Evolutionary conservation across 2,797 vertebrate species (phyloP).

Genomic region (Pseudochirops corinnae): DNA sequence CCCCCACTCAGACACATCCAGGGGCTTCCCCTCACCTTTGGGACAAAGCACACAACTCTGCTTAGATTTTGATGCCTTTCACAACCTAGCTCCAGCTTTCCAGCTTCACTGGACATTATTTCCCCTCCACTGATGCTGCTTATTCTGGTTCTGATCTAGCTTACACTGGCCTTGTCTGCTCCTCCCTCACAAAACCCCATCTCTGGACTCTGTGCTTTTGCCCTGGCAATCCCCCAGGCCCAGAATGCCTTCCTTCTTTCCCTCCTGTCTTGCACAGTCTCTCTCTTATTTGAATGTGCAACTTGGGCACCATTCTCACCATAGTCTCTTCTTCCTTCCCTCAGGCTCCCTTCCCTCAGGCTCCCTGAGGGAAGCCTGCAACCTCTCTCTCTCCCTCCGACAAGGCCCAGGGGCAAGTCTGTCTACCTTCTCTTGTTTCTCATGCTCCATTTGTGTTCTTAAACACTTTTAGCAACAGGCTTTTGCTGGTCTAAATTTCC

Average conservation of each 20-base stretch:
- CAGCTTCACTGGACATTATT: neutral
- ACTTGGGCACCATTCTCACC: no score
- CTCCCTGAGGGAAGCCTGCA: neutral
- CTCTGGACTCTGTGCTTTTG: neutral
- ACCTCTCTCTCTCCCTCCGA: neutral
- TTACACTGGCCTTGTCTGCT: fast-evolving
- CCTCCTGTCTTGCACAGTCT: neutral
- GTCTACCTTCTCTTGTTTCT: neutral
- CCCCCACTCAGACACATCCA: no score
- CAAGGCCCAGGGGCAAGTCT: no score
- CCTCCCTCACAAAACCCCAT: neutral
- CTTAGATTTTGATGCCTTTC: neutral
- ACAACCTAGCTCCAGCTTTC: neutral
- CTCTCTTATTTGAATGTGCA: neutral
- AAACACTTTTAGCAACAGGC: neutral
- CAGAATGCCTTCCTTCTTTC: neutral
- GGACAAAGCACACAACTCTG: neutral
- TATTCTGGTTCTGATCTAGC: neutral
- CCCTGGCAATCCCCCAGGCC: neutral
- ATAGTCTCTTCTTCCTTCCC: no score
- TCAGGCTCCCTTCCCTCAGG: neutral
- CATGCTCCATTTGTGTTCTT: neutral
- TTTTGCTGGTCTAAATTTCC: neutral
- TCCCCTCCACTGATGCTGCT: no score
- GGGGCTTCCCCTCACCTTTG: neutral